Conservation (phyloP, 2,113 vertebrate species). For the Colistium nudipinnis region DNA sequence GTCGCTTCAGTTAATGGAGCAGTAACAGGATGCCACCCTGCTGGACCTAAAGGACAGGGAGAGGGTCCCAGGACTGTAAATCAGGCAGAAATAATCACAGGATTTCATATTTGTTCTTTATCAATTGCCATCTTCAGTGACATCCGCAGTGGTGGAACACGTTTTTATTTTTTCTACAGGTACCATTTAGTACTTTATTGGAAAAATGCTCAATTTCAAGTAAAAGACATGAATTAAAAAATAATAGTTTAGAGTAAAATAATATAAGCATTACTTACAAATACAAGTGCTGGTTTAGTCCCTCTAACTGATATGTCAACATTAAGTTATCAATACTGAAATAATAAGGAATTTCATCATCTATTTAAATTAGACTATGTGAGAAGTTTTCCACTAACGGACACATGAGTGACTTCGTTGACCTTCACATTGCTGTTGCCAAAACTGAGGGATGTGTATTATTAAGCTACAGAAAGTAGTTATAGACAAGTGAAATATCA, state of each 20-base stretch:
- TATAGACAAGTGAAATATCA: no score
- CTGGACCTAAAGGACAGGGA: not conserved
- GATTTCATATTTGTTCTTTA: not conserved
- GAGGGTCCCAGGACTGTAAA: not conserved
- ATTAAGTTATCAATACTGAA: not conserved
- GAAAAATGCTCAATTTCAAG: not conserved
- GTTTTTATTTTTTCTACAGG: not conserved
- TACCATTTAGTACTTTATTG: not conserved
- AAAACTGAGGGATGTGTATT: no score
- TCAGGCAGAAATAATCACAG: no score
- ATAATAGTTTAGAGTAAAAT: not conserved
- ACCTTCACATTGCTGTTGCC: no score
- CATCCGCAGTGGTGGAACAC: not conserved
- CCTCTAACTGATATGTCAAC: not conserved
- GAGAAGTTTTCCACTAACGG: no score
- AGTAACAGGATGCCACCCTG: not conserved
- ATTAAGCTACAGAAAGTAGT: no score
- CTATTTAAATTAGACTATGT: no score
- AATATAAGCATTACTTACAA: no score
- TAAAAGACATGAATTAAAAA: not conserved
- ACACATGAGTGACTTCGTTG: no score
- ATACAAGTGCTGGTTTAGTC: not conserved
- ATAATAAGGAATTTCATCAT: no score
- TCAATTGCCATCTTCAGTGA: not conserved
- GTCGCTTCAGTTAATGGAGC: not conserved